Percentiles rank a stretch among this genome's conserved stretches.
phyloP scores from a whole-genome alignment of 2,113 vertebrate species.

The Hyperopisus bebe region DNA sequence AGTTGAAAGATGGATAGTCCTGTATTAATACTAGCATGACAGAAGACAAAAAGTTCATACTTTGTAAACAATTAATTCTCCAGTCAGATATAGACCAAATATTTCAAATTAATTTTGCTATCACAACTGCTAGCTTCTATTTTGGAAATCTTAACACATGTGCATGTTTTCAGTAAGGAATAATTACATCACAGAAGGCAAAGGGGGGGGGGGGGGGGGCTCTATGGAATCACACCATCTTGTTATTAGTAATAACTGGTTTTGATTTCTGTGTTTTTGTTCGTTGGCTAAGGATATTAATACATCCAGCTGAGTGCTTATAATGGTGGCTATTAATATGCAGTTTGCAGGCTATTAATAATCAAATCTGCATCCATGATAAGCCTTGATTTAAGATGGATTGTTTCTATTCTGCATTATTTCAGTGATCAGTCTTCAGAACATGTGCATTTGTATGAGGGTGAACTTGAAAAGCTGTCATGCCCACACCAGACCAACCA shows the following conservation, averaged over 20 bases:
- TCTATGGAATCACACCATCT: not conserved
- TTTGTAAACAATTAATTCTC: too few species aligned
- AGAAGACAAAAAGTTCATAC: too few species aligned
- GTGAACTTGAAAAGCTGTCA: not conserved
- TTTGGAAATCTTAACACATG: too few species aligned
- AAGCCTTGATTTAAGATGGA: not conserved
- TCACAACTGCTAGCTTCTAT: too few species aligned
- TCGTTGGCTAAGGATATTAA: not conserved
- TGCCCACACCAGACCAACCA: not conserved
- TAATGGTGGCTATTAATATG: not conserved
- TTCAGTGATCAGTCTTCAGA: not conserved
- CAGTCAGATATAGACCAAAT: not conserved
- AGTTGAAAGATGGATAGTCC: too few species aligned
- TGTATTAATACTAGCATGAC: too few species aligned
- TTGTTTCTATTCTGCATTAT: not conserved
- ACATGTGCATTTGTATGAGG: not conserved
- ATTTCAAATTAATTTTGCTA: not conserved
- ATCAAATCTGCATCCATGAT: not conserved
- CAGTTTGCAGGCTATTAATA: not conserved
- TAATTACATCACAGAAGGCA: not conserved
- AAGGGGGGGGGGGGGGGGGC: too few species aligned
- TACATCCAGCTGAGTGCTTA: not conserved
- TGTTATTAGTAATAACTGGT: not conserved
- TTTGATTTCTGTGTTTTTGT: not conserved
- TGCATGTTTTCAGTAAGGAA: not conserved